A percentile compares a stretch with the other conserved stretches of the same genome.
Conservation (phyloP, 2,113 vertebrate genomes). For the Myiozetetes cayanensis region DNA sequence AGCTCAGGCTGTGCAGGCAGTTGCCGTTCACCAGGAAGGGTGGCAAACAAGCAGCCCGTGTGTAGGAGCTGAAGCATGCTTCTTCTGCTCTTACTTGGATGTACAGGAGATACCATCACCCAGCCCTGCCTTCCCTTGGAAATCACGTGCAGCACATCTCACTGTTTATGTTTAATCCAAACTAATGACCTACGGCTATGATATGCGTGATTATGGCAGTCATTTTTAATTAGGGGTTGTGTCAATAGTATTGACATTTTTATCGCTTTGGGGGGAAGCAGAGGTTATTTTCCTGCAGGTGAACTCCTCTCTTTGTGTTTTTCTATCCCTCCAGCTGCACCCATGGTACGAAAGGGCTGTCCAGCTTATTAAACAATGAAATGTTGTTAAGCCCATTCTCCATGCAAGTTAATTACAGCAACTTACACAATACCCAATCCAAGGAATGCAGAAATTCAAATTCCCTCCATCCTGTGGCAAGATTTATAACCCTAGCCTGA, state of each 20-base stretch:
- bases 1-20: background rate
- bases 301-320: background rate
- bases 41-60: fast-evolving
- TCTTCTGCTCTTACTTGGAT: background rate
- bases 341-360: background rate
- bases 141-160: background rate
- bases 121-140: background rate
- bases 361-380: background rate
- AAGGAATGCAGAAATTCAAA: conserved; percentile 20
- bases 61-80: fast-evolving
- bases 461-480: background rate
- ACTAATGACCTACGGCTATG: background rate
- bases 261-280: background rate
- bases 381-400: background rate
- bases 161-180: background rate
- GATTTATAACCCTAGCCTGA: background rate
- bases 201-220: conserved; percentile 5
- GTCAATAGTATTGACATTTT: conserved; percentile 44
- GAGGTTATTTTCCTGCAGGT: conserved; percentile 23
- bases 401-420: background rate
- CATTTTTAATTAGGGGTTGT: conserved; percentile 50
- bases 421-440: background rate
- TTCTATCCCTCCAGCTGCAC: background rate
- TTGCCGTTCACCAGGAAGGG: fast-evolving
- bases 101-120: background rate